Conservation (phyloP, 2,888 invertebrate genomes). For the Lithophane leautieri region DNA sequence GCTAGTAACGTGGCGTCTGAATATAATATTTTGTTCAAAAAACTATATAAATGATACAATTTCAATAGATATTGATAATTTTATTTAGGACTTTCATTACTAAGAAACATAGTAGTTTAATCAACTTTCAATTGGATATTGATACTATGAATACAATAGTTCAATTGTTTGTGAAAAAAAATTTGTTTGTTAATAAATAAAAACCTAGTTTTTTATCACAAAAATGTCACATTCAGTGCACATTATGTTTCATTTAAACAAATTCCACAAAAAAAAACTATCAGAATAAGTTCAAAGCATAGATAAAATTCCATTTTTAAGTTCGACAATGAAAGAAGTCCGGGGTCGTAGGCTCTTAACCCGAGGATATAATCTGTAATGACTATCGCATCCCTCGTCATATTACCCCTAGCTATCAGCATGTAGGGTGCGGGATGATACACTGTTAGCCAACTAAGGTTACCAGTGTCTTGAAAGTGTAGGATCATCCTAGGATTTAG, state of each 20-base stretch:
- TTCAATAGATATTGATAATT: conserved; percentile 26
- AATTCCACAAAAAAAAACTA: background rate
- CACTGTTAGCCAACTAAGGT: conserved; percentile 58
- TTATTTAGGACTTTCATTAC: background rate
- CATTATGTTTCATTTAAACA: too few relatives aligned
- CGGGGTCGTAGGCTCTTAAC: conserved; percentile 64
- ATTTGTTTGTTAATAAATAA: background rate
- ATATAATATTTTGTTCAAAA: conserved; percentile 44
- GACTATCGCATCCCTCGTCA: conserved; percentile 68
- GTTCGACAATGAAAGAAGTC: conserved; percentile 49
- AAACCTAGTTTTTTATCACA: background rate
- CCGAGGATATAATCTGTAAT: conserved; percentile 71
- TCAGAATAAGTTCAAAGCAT: conserved; percentile 3
- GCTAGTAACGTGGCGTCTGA: conserved; percentile 26
- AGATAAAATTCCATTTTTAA: conserved; percentile 40
- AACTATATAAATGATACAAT: conserved; percentile 22
- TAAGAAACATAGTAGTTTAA: background rate
- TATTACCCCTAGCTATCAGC: conserved; percentile 62
- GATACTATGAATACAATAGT: background rate
- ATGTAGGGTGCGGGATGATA: conserved; percentile 61
- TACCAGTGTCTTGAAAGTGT: conserved; percentile 39
- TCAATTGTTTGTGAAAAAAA: too few relatives aligned
- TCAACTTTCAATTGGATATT: background rate
- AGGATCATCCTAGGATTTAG: conserved; percentile 46
- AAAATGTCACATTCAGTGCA: background rate